These are phyloP conservation scores for Caligus rogercresseyi DNA, from an alignment of 1,140 invertebrate genomes.

Conservation along the genomic window DNA sequence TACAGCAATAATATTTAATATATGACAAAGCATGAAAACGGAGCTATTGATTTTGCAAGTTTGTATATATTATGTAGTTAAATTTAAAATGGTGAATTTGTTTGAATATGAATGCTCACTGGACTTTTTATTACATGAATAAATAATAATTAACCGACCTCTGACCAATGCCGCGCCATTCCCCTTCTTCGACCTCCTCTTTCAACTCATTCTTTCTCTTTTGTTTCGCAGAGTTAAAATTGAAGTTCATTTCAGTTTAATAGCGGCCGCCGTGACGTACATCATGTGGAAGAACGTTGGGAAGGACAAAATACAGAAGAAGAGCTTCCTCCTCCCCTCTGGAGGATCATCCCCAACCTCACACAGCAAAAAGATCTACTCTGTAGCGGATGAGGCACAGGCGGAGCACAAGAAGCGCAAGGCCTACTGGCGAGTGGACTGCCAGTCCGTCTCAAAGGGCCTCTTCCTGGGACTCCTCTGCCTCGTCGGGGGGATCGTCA, in stretches of 20 bases:
- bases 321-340: constrained; percentile 20
- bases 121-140: too few species aligned
- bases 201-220: constrained; percentile 7
- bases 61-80: too few species aligned
- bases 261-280: constrained; percentile 42
- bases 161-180: not conserved
- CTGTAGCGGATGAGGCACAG: constrained; percentile 5
- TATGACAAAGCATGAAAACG: too few species aligned
- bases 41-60: too few species aligned
- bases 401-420: not conserved
- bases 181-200: not conserved
- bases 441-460: constrained; percentile 39
- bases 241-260: constrained; percentile 31
- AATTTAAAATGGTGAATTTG: too few species aligned
- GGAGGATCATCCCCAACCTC: constrained; percentile 11
- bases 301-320: constrained; percentile 25
- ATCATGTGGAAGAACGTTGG: constrained; percentile 42
- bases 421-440: constrained; percentile 31
- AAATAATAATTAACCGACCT: too few species aligned
- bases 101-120: too few species aligned
- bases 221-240: constrained; percentile 16
- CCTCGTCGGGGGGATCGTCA: constrained; percentile 40
- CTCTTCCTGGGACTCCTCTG: constrained; percentile 42
- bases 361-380: constrained; percentile 26
- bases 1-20: too few species aligned